Evolutionary conservation across 2,797 vertebrate species (phyloP).

Genomic region (Thaleichthys pacificus): DNA sequence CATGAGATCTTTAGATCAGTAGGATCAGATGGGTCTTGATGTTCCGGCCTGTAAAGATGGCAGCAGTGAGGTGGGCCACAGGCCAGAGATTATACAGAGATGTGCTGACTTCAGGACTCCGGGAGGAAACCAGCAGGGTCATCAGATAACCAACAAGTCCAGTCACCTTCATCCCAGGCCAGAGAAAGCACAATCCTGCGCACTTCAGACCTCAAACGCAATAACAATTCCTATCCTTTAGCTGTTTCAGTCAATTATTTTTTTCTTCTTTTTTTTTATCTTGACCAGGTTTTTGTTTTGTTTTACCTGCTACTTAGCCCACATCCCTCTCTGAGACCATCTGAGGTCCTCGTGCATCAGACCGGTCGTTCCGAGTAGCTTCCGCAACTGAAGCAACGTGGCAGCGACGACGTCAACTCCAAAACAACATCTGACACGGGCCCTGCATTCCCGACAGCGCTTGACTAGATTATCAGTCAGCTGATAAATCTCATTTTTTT

Average conservation of each 20-base stretch:
- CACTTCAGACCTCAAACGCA: neutral
- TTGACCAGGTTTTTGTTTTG: too few species aligned
- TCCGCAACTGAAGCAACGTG: neutral
- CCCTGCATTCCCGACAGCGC: slow-evolving; percentile 37
- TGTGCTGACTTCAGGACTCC: neutral
- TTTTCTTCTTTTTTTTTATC: neutral
- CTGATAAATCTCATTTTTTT: slow-evolving; percentile 57
- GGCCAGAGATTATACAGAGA: neutral
- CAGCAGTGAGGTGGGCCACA: too few species aligned
- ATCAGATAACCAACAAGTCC: neutral
- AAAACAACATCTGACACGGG: slow-evolving; percentile 33
- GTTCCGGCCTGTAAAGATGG: too few species aligned
- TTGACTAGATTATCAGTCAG: slow-evolving; percentile 59
- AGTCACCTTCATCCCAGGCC: neutral
- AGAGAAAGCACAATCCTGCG: neutral
- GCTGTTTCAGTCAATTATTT: neutral
- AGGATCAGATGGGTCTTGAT: neutral
- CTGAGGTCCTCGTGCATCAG: too few species aligned
- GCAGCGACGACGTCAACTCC: slow-evolving; percentile 30
- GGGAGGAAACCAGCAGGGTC: neutral
- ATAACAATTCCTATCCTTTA: neutral
- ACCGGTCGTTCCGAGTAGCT: neutral
- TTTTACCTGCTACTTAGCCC: too few species aligned
- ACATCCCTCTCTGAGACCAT: too few species aligned
- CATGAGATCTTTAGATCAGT: neutral